A percentile compares a stretch with the other conserved stretches of the same genome.
phyloP scores from a whole-genome alignment of 1,140 invertebrate species.

The Anadara kagoshimensis region DNA sequence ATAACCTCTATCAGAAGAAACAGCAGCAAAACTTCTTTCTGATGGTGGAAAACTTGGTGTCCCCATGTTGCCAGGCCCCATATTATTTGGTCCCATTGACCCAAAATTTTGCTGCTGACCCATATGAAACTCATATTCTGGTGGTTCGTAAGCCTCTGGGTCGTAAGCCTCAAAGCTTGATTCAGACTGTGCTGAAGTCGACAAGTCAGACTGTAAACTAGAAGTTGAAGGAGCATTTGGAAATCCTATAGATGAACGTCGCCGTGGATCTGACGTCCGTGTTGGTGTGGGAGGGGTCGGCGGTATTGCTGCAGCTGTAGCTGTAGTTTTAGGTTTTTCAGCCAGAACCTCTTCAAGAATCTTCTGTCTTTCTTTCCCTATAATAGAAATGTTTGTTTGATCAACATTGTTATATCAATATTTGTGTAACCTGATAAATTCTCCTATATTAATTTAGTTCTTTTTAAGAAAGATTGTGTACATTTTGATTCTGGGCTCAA shows the following conservation, averaged over 20 bases:
- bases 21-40: conserved; percentile 29
- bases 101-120: not conserved
- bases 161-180: conserved; percentile 51
- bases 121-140: conserved; percentile 22
- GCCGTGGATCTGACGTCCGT: conserved; percentile 42
- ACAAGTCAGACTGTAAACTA: not conserved
- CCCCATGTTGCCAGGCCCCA: not conserved
- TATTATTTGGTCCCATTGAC: too few relatives aligned
- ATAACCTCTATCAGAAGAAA: conserved; percentile 7
- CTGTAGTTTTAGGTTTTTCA: conserved; percentile 72
- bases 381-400: conserved; percentile 5
- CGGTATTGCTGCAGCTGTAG: conserved; percentile 51
- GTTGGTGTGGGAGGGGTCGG: conserved; percentile 31
- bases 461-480: too few relatives aligned
- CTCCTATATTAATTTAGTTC: too few relatives aligned
- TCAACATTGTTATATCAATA: not conserved
- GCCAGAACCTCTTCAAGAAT: conserved; percentile 80
- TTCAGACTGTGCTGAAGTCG: conserved; percentile 20
- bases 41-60: conserved; percentile 20
- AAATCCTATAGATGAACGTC: conserved; percentile 22
- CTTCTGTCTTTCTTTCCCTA: conserved; percentile 72
- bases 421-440: too few relatives aligned
- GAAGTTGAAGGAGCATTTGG: conserved; percentile 3
- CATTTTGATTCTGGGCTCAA: too few relatives aligned
- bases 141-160: conserved; percentile 33